Evolutionary conservation across 30 jellyfish, hydroid and myxozoan species (phyloP), one percentile per base, ranked within the genome.

Genomic region (Catostylus mosaicus): DNA sequence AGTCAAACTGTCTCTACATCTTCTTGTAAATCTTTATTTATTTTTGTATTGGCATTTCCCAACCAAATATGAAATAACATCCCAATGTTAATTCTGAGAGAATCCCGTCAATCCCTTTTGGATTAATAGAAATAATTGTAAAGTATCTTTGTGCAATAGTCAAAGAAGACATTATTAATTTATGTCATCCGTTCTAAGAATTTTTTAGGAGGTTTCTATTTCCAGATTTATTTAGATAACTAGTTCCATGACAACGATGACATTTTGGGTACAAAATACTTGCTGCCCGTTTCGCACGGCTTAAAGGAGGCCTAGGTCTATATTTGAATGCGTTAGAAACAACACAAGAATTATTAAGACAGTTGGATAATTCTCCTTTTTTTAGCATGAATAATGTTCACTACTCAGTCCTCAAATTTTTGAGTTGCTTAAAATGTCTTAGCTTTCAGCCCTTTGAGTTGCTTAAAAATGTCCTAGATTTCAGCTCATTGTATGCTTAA

Each of bases 101-200:
- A 35, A 36, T 68, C 64, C 80, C 26, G 36, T 6, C 65, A 68
- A 68, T 68, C 65, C 71, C 30, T 22, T 24, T 7, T 68, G 80
- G 80, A 68, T 68, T 68, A 68, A 68, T 68, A 30, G 80, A 36
- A 68, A 68, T 68, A 68, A 68, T 68, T n/a, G 80, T 24, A 1
- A 59, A 24, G 38, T 59, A 59, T 59, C 71, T 2, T 23, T 50
- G 63, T 50, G 18, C 63, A 18, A 50, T 50, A 8, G 14, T 50
- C 63, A 4, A 23, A 23, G 5, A 18, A 16, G 24, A 50, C 24
- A 4, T 50, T 50, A 18, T 50, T 50, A 9, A 50, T 50, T 50
- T 50, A 16, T 50, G 63, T 50, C 63, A 50, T 50, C 63, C 16
- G 16, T 6, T 9, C 54, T 16, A 43, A 43, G 54, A 16, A 9